Evolutionary conservation across 1,140 invertebrate species (phyloP), one percentile per base, ranked within the genome.

Genomic region (Pseudomyrmex flavicornis): DNA sequence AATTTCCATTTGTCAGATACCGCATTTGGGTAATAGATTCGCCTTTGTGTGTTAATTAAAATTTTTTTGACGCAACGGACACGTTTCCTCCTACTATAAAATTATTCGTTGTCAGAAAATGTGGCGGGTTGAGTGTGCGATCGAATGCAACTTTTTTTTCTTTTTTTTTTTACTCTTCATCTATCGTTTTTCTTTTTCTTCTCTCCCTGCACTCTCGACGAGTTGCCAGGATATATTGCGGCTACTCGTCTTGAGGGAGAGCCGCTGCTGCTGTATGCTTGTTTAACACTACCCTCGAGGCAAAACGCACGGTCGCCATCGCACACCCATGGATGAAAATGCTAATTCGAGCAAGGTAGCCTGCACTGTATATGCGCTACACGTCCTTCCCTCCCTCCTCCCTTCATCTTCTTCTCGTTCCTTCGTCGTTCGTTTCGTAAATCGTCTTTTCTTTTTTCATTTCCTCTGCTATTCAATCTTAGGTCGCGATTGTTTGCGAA

Each of bases 321-420:
- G 20, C 77, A 68, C 89, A 91, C 89, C 87, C 88, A 82, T 89
- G 79, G 83, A 90, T 89, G 89, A 84, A 91, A 92, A 92, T 91
- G 91, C 91, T 91, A 91, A 91, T 91, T 90, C 85, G 80, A 22
- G 77, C 50, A 74, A 88, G 62, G 62, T 83, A 69, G 68, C 75
- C 72, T 83, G 50, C 50, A 13, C 50, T 52, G 13, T 13, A 52
- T 52, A 52, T 52, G 9, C 50, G 50, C 10, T 12, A 72, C 83
- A 69, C 82, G 58, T 85, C 70, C 72, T 35, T 35, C 35, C 35
- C 35, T 35, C 35, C 35, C 35, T 35, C 5, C 0, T 35, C 5
- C 35, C 35, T 35, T 35, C 35, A 35, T 35, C 35, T 35, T 35
- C 35, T 35, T 35, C 35, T 35, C 35, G 5, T 35, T 35, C 35